phyloP scores from a whole-genome alignment of 2,113 vertebrate species.

The Pteropus alecto region DNA sequence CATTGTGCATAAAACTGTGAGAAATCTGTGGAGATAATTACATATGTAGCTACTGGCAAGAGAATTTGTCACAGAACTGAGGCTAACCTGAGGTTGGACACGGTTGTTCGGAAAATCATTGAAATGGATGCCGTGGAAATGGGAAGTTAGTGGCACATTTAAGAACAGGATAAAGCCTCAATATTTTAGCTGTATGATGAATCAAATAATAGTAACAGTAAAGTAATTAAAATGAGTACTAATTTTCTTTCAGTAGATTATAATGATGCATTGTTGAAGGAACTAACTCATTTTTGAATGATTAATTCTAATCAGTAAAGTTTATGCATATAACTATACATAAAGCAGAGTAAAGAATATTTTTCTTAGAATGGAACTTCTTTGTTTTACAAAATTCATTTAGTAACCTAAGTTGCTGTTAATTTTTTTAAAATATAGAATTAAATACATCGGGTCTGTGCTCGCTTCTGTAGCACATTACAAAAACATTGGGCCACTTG shows the following conservation, averaged over 20 bases:
- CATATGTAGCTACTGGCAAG: neutral
- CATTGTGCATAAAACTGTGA: neutral
- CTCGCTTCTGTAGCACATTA: too few relatives aligned
- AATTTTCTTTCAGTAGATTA: neutral
- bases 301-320: neutral
- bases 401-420: neutral
- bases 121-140: neutral
- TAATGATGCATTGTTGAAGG: neutral
- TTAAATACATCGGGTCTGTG: neutral
- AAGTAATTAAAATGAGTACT: conserved; percentile 15
- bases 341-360: neutral
- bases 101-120: conserved; percentile 43
- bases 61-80: conserved; percentile 31
- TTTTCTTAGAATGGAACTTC: neutral
- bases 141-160: neutral
- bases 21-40: conserved; percentile 25
- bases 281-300: conserved; percentile 17
- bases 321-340: neutral
- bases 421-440: neutral
- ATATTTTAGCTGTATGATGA: neutral
- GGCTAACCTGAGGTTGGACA: neutral
- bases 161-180: neutral
- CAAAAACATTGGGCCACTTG: neutral
- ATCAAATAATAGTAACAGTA: conserved; percentile 10
- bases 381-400: conserved; percentile 6